phyloP scores from a whole-genome alignment of 2,888 invertebrate species.

The Callinectes sapidus region DNA sequence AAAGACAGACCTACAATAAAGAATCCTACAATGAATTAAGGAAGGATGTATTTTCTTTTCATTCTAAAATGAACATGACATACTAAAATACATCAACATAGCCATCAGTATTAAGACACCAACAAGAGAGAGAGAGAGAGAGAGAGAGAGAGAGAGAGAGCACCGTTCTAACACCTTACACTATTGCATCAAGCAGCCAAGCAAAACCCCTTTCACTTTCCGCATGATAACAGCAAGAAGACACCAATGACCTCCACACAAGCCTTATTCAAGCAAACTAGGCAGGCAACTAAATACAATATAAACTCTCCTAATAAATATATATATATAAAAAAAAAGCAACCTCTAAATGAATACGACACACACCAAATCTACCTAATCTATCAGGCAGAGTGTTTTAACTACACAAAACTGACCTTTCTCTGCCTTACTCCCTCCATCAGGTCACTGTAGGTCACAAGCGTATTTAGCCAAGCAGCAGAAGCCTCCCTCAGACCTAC shows the following conservation, averaged over 20 bases:
- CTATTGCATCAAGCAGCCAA: too few relatives aligned
- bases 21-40: too few relatives aligned
- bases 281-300: neutral
- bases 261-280: neutral
- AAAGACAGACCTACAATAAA: too few relatives aligned
- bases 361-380: neutral
- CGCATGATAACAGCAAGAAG: neutral
- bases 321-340: too few relatives aligned
- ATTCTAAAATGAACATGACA: too few relatives aligned
- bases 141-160: too few relatives aligned
- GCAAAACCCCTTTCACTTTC: neutral
- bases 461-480: constrained; percentile 28
- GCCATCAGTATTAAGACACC: too few relatives aligned
- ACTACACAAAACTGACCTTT: constrained; percentile 44
- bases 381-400: neutral
- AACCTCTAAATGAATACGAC: neutral
- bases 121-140: too few relatives aligned
- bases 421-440: constrained; percentile 52
- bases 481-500: constrained; percentile 29
- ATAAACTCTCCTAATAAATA: neutral
- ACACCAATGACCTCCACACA: neutral
- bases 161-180: too few relatives aligned
- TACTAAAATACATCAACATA: too few relatives aligned
- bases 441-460: constrained; percentile 23
- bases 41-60: too few relatives aligned